Conservation (phyloP, 2,888 invertebrate genomes). For the Trisateles emortualis region DNA sequence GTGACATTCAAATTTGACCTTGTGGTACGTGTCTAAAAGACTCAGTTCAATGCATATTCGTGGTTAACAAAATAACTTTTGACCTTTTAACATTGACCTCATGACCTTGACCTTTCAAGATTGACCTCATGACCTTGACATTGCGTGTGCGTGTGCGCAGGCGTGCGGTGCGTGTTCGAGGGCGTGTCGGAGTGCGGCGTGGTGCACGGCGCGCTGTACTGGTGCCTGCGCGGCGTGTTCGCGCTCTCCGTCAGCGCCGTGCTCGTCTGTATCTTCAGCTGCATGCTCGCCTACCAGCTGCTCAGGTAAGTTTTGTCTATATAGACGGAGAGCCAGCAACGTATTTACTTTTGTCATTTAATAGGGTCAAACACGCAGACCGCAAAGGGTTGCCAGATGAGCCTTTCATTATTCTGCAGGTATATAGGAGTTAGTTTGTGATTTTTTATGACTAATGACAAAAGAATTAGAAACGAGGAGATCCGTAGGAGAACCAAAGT, state of each 20-base stretch:
- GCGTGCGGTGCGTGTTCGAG: constrained; percentile 93
- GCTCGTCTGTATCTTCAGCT: constrained; percentile 95
- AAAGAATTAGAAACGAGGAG: too few species aligned
- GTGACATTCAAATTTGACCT: too few species aligned
- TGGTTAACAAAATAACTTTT: too few species aligned
- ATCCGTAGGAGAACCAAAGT: too few species aligned
- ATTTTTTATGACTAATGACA: too few species aligned
- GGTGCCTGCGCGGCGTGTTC: constrained; percentile 95
- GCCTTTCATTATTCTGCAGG: too few species aligned
- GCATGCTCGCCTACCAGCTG: constrained; percentile 96
- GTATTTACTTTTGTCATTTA: not conserved
- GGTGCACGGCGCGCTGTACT: constrained; percentile 96
- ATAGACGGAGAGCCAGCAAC: too few species aligned
- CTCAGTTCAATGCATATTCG: too few species aligned
- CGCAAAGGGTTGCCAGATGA: too few species aligned
- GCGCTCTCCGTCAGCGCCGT: constrained; percentile 97
- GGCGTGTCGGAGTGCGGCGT: constrained; percentile 95
- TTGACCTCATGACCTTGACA: not conserved
- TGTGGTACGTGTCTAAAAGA: too few species aligned
- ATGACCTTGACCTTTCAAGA: not conserved
- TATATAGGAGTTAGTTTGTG: too few species aligned
- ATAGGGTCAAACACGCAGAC: constrained; percentile 7
- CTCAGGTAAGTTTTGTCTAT: constrained; percentile 86
- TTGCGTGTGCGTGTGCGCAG: constrained; percentile 73
- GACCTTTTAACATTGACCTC: not conserved